Conservation (phyloP, 2,888 invertebrate genomes). For the Hemithea aestivaria region DNA sequence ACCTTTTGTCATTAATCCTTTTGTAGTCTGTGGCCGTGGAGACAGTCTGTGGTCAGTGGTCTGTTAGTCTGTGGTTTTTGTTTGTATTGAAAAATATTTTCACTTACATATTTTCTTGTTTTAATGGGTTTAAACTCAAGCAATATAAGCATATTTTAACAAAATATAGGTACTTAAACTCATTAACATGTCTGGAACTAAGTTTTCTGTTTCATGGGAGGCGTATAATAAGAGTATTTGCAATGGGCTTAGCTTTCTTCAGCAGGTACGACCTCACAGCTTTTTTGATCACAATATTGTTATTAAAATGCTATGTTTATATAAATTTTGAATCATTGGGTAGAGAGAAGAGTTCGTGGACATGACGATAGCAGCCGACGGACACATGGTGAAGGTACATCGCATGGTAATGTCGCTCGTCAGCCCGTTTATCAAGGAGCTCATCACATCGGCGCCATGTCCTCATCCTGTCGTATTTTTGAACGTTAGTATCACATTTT, state of each 20-base stretch:
- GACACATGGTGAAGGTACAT: slow-evolving; percentile 67
- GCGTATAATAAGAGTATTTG: slow-evolving; percentile 51
- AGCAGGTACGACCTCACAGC: slow-evolving; percentile 42
- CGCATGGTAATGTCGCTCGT: slow-evolving; percentile 64
- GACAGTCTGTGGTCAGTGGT: too few species aligned
- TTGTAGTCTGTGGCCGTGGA: too few species aligned
- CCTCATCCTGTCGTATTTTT: slow-evolving; percentile 68
- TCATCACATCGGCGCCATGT: slow-evolving; percentile 57
- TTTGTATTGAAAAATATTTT: too few species aligned
- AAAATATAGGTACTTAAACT: too few species aligned
- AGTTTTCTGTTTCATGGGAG: slow-evolving; percentile 50
- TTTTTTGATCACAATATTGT: neutral
- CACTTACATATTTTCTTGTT: too few species aligned
- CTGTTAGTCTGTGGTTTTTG: too few species aligned
- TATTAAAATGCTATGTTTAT: neutral
- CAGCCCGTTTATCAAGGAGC: slow-evolving; percentile 65
- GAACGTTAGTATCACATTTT: slow-evolving; percentile 49
- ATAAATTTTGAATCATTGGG: neutral
- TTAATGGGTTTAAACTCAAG: too few species aligned
- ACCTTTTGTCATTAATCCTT: too few species aligned
- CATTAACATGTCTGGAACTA: slow-evolving; percentile 37
- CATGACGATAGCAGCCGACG: slow-evolving; percentile 71
- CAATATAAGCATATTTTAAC: too few species aligned
- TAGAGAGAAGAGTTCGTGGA: slow-evolving; percentile 72
- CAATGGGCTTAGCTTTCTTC: slow-evolving; percentile 48